Conservation (phyloP, 2,888 invertebrate species). For the Bellardia bayeri region DNA sequence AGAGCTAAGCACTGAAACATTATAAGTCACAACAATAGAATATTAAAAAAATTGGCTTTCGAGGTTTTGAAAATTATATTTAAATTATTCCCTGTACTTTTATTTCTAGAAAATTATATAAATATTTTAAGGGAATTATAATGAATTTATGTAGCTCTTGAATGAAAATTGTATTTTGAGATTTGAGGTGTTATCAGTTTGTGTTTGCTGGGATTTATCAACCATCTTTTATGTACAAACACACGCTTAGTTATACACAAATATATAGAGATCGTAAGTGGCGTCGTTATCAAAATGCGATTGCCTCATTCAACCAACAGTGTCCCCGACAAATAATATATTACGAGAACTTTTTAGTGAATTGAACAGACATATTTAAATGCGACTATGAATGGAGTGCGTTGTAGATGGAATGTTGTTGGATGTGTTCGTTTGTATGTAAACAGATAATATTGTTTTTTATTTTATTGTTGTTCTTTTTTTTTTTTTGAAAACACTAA, state of each 20-base stretch:
- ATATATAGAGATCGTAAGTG: conserved; percentile 45
- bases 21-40: too few relatives aligned
- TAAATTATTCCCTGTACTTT: too few relatives aligned
- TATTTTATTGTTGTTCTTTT: neutral
- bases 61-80: too few relatives aligned
- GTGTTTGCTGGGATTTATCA: conserved; percentile 43
- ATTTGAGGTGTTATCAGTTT: neutral
- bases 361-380: conserved; percentile 30
- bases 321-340: conserved; percentile 35
- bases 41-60: too few relatives aligned
- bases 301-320: conserved; percentile 43
- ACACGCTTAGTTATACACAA: neutral
- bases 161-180: neutral
- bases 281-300: conserved; percentile 59
- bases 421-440: neutral
- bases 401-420: conserved; percentile 51
- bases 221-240: neutral
- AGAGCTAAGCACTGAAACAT: too few relatives aligned
- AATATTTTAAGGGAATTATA: too few relatives aligned
- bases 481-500: neutral
- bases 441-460: neutral
- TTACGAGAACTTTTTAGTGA: conserved; percentile 16
- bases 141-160: too few relatives aligned
- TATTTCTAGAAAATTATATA: too few relatives aligned
- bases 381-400: conserved; percentile 46